Percentiles rank a stretch among this genome's conserved stretches.
These are phyloP conservation scores for Danaus melanippus DNA, from an alignment of 1,140 invertebrate species.

Conservation along the genomic window DNA sequence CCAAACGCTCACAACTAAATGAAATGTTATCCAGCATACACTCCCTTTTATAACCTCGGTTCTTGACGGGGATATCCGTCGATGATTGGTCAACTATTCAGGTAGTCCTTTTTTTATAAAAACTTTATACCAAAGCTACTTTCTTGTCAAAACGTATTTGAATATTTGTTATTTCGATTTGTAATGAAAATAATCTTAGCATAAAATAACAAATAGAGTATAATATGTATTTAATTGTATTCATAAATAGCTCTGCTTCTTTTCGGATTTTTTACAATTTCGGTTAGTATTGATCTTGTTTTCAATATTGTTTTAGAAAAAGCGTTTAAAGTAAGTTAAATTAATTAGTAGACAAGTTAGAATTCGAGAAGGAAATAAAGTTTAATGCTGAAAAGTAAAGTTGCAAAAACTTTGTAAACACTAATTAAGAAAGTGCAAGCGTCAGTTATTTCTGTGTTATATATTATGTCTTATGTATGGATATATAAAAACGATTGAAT, in stretches of 20 bases:
- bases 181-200: slow-evolving; percentile 9
- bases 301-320: slow-evolving; percentile 1
- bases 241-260: slow-evolving; percentile 1
- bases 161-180: slow-evolving; percentile 10
- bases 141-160: slow-evolving; percentile 17
- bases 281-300: not conserved
- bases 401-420: slow-evolving; percentile 14
- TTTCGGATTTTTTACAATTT: not conserved
- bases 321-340: slow-evolving; percentile 4
- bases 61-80: slow-evolving; percentile 8
- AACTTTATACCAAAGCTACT: slow-evolving; percentile 18
- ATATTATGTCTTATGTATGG: no score
- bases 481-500: no score
- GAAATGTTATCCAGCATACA: slow-evolving; percentile 11
- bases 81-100: slow-evolving; percentile 20
- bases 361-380: slow-evolving; percentile 7
- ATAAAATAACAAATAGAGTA: not conserved
- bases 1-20: slow-evolving; percentile 11
- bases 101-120: slow-evolving; percentile 22
- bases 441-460: no score
- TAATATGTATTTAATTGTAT: slow-evolving; percentile 3
- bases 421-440: slow-evolving; percentile 18
- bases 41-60: slow-evolving; percentile 18
- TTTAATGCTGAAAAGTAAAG: slow-evolving; percentile 12
- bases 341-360: not conserved